phyloP scores from a whole-genome alignment of 2,888 invertebrate genomes.

The Altica lythri region DNA sequence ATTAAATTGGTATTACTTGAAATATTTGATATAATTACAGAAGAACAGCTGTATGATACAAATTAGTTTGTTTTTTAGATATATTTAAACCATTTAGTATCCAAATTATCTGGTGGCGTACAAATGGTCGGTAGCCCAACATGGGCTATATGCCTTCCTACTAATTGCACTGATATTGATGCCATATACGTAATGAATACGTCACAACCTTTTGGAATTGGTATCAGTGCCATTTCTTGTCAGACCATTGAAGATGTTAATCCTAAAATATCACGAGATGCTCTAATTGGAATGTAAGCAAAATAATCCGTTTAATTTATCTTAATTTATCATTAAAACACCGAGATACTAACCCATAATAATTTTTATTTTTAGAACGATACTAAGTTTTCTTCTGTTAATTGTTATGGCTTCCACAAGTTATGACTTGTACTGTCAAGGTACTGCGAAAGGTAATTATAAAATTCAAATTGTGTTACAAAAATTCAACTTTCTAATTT shows the following conservation, averaged over 20 bases:
- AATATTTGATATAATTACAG: too few relatives aligned
- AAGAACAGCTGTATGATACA: too few relatives aligned
- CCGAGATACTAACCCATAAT: not conserved
- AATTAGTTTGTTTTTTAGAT: too few relatives aligned
- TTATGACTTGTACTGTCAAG: conserved; percentile 36
- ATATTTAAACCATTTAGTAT: too few relatives aligned
- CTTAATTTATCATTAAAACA: not conserved
- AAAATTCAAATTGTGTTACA: too few relatives aligned
- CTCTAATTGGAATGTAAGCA: conserved; percentile 39
- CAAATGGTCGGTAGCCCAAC: conserved; percentile 18
- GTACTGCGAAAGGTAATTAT: conserved; percentile 31
- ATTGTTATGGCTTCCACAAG: conserved; percentile 33
- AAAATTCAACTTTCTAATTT: too few relatives aligned
- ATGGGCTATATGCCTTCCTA: conserved; percentile 37
- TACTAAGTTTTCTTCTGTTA: conserved; percentile 30
- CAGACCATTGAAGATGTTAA: conserved; percentile 37
- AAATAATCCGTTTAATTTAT: too few relatives aligned
- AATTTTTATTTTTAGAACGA: conserved; percentile 26
- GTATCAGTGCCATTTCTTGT: conserved; percentile 26
- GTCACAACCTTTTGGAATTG: conserved; percentile 17
- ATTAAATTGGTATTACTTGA: too few relatives aligned
- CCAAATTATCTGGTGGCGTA: conserved; percentile 11
- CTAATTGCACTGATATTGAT: conserved; percentile 51
- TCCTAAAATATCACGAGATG: conserved; percentile 32
- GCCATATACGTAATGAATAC: conserved; percentile 50